Conservation (phyloP, 2,113 vertebrate species). For the Hyla sarda region DNA sequence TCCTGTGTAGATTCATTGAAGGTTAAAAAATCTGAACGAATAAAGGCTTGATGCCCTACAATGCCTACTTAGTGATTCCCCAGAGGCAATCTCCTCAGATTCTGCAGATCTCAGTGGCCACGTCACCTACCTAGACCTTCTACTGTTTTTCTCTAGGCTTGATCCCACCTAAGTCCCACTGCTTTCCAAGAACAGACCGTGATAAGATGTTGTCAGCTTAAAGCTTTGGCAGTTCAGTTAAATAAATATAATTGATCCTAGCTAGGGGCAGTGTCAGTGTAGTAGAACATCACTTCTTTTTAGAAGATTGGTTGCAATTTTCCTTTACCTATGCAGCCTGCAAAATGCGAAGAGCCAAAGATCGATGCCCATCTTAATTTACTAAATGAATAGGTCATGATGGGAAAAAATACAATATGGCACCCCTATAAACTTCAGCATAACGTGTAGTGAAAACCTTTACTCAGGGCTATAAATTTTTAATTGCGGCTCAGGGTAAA, state of each 20-base stretch:
- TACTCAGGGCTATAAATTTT: not conserved
- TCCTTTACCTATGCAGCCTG: not conserved
- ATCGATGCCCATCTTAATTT: not conserved
- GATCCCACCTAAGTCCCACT: not conserved
- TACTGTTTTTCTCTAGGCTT: not conserved
- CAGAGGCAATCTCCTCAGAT: not conserved
- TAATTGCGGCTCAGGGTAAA: not conserved
- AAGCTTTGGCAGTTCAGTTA: not conserved
- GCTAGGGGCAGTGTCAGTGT: not conserved
- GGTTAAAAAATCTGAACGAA: not conserved
- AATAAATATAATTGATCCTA: conserved; percentile 21
- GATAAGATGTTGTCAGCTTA: not conserved
- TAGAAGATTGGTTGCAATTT: not conserved
- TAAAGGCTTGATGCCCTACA: no score
- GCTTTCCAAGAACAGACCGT: not conserved
- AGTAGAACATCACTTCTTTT: not conserved
- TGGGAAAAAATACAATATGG: not conserved
- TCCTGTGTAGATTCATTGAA: no score
- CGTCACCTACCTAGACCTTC: not conserved
- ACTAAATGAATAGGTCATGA: not conserved
- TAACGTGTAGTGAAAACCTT: not conserved
- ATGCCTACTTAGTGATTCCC: not conserved
- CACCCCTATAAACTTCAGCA: not conserved
- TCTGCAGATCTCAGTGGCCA: not conserved
- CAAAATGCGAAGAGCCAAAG: not conserved